Conservation (phyloP, 2,113 vertebrate species). For the Osmerus mordax region DNA sequence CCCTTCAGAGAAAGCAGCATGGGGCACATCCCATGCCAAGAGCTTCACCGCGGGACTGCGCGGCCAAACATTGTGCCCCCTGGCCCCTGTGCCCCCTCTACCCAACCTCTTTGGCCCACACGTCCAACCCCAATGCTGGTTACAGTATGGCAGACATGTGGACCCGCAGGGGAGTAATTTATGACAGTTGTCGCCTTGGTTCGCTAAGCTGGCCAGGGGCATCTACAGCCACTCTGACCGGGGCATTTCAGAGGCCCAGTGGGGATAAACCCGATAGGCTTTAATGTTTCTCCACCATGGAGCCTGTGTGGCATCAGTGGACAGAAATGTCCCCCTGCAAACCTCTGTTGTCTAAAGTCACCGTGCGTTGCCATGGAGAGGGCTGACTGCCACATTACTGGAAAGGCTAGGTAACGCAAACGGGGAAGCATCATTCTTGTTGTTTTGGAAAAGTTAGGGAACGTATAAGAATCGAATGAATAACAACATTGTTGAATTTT, state of each 20-base stretch:
- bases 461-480: not conserved
- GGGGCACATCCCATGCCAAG: not conserved
- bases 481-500: too few species aligned
- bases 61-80: slow-evolving; percentile 10
- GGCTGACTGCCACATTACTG: slow-evolving; percentile 27
- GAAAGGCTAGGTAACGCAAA: slow-evolving; percentile 16
- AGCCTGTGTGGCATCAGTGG: slow-evolving; percentile 62
- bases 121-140: slow-evolving; percentile 31
- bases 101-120: slow-evolving; percentile 12
- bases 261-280: slow-evolving; percentile 68
- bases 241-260: slow-evolving; percentile 55
- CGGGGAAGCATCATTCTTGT: not conserved
- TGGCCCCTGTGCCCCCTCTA: slow-evolving; percentile 8
- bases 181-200: slow-evolving; percentile 72
- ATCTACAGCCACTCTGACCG: slow-evolving; percentile 60
- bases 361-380: slow-evolving; percentile 60
- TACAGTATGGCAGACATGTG: slow-evolving; percentile 57
- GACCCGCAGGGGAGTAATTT: slow-evolving; percentile 66
- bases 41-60: not conserved
- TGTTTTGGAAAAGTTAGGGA: not conserved
- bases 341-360: slow-evolving; percentile 62
- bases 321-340: slow-evolving; percentile 58
- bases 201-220: slow-evolving; percentile 60
- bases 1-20: not conserved
- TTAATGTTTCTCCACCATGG: slow-evolving; percentile 61